A percentile compares a stretch with the other conserved stretches of the same genome.
Conservation (phyloP, 2,113 vertebrate genomes). For the Corapipo altera region DNA sequence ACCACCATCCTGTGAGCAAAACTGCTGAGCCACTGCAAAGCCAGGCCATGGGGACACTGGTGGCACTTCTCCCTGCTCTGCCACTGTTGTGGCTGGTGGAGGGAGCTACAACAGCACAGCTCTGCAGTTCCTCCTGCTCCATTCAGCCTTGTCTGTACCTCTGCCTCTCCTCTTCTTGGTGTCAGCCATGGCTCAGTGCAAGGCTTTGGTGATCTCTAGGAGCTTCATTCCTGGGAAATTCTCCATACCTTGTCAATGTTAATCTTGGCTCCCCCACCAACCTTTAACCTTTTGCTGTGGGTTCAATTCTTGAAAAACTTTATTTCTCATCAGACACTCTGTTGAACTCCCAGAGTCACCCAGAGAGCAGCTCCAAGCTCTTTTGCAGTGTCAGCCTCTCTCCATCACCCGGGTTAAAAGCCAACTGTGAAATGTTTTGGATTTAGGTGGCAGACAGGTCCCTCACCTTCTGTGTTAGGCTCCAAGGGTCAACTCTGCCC, state of each 20-base stretch:
- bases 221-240: background rate
- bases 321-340: background rate
- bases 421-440: background rate
- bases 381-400: background rate
- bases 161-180: background rate
- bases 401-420: background rate
- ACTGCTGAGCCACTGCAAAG: background rate
- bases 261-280: background rate
- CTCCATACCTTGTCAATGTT: background rate
- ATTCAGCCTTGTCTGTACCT: background rate
- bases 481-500: background rate
- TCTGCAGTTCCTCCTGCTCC: background rate
- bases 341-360: background rate
- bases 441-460: background rate
- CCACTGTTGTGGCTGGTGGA: background rate
- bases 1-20: background rate
- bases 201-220: background rate
- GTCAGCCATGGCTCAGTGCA: background rate
- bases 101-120: accelerated
- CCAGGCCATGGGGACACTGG: background rate
- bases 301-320: background rate
- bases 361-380: background rate
- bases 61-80: background rate
- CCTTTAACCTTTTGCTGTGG: background rate
- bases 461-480: background rate